Percentiles rank a stretch among this genome's conserved stretches.
Evolutionary conservation across 2,888 invertebrate genomes (phyloP).

Genomic region (Coronaproctus castanopsis): DNA sequence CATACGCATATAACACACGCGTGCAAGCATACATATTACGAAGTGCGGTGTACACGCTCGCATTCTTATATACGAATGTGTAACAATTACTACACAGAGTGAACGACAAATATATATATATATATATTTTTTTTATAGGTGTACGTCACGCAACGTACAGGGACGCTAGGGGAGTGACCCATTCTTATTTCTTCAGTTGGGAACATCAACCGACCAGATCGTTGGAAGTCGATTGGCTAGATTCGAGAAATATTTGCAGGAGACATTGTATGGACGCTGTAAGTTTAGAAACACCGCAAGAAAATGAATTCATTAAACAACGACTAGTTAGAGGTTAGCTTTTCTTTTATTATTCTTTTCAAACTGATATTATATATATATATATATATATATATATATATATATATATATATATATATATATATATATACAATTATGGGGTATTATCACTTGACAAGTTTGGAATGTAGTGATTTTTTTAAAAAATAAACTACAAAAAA

Average conservation of each 20-base stretch:
- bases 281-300: constrained; percentile 71
- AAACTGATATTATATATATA: no score
- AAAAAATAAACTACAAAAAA: no score
- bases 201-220: constrained; percentile 62
- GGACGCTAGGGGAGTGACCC: constrained; percentile 67
- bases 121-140: constrained; percentile 35
- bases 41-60: no score
- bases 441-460: no score
- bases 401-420: background rate
- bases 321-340: constrained; percentile 52
- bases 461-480: no score
- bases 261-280: constrained; percentile 87
- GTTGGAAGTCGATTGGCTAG: constrained; percentile 75
- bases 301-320: constrained; percentile 77
- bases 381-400: no score
- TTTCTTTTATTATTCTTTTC: background rate
- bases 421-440: no score
- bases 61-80: no score
- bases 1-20: no score
- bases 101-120: no score
- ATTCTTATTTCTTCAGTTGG: constrained; percentile 89
- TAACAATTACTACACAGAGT: no score
- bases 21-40: no score
- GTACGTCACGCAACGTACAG: constrained; percentile 73
- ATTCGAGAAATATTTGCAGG: constrained; percentile 74